Conservation (phyloP, 2,797 vertebrate species). For the Paguma larvata region DNA sequence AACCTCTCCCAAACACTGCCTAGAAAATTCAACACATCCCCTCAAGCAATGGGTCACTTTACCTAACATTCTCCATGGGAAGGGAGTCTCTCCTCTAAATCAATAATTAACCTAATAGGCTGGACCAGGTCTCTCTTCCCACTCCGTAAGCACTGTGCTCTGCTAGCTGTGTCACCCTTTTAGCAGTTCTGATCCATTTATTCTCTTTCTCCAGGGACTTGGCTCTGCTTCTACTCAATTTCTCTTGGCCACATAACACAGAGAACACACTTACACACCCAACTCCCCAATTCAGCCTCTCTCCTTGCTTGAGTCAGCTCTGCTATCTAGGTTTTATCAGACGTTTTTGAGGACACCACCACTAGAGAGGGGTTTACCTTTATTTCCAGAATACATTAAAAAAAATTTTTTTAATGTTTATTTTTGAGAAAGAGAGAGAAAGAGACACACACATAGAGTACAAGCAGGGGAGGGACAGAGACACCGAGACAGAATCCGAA, state of each 20-base stretch:
- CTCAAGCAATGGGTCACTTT: not conserved
- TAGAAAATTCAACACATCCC: conserved; percentile 35
- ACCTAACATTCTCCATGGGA: not conserved
- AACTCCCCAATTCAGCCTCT: not conserved
- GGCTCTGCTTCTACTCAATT: conserved; percentile 13
- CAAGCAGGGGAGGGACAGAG: no score
- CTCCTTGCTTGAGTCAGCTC: not conserved
- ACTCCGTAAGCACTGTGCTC: not conserved
- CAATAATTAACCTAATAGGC: conserved; percentile 56
- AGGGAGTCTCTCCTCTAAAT: conserved; percentile 34
- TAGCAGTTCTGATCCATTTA: conserved; percentile 1
- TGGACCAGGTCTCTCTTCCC: not conserved
- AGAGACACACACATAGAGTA: no score
- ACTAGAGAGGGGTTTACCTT: conserved; percentile 20
- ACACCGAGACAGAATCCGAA: no score
- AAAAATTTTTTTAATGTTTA: no score
- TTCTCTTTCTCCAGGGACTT: not conserved
- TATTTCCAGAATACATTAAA: not conserved
- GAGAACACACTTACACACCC: not conserved
- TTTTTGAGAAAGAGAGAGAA: no score
- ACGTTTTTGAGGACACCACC: not conserved
- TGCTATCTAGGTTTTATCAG: conserved; percentile 31
- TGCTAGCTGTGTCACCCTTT: not conserved
- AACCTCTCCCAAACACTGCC: not conserved
- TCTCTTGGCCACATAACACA: not conserved